These are phyloP conservation scores for Oreochromis tanganicae DNA, from an alignment of 2,113 vertebrate genomes.

Conservation along the genomic window DNA sequence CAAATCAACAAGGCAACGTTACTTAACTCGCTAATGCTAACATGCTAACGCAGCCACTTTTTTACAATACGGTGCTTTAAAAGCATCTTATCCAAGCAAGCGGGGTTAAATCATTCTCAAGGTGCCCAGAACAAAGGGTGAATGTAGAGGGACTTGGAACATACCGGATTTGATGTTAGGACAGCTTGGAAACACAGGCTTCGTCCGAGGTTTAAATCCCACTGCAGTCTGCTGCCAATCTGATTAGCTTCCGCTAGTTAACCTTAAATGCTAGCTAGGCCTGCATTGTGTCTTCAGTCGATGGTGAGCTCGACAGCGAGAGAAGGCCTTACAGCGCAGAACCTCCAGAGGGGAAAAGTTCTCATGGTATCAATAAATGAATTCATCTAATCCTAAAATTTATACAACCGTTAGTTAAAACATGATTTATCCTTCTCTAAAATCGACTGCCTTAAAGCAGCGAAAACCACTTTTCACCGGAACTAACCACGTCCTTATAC, in stretches of 20 bases:
- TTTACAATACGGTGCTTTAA: neutral
- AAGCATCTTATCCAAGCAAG: neutral
- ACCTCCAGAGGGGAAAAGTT: neutral
- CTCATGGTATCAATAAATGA: neutral
- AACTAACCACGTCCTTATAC: slow-evolving; percentile 58
- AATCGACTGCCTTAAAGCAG: neutral
- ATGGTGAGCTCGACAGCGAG: neutral
- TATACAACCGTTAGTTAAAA: slow-evolving; percentile 3
- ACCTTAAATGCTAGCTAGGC: slow-evolving; percentile 50
- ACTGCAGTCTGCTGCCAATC: slow-evolving; percentile 25
- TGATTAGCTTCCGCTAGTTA: slow-evolving; percentile 40
- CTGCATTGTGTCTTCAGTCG: slow-evolving; percentile 65
- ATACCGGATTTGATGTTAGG: slow-evolving; percentile 16
- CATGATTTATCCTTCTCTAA: neutral
- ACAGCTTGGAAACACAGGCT: slow-evolving; percentile 18
- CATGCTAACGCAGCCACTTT: slow-evolving; percentile 16
- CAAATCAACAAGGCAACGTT: neutral
- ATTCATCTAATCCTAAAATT: neutral
- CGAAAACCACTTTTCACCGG: slow-evolving; percentile 44
- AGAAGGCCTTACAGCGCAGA: neutral
- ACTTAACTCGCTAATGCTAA: slow-evolving; percentile 18
- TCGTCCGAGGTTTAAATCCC: slow-evolving; percentile 58
- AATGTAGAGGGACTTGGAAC: neutral
- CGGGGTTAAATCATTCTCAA: accelerated
- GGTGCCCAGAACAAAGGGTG: accelerated